Base-by-base conservation (phyloP, 2,888 invertebrate species). In the Melinaea menophilus region DNA sequence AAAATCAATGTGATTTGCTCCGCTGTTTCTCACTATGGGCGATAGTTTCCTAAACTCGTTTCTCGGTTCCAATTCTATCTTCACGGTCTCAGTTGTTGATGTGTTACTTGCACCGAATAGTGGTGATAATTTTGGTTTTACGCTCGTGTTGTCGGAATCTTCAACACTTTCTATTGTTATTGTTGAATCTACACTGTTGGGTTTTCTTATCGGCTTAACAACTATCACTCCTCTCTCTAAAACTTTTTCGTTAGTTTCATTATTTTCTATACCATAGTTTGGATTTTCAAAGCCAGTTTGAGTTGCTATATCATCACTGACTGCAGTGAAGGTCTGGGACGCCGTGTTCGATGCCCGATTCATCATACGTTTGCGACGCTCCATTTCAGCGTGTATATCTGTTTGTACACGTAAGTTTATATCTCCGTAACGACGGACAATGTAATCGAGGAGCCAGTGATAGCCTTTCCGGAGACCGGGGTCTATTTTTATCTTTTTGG, bases 371-470 rank as follows among this genome's bases (percentile, higher is more conserved):
- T 82, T 88, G 74, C 81, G 86, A 77, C 84, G 92, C 86, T 81
- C 91, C 74, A 82, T 80, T 72, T 87, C 93, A 71, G 82, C 93
- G 92, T 79, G 92, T 84, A 79, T 91, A 81, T 81, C 93, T 78
- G 88, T 95, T 92, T 78, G 92, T 0, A 96, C 95, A 64, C 95
- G 89, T 58, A 91, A 76, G 71, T 94, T 93, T 54, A 95, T 87
- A 61, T 90, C 89, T 12, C 92, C 91, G 78, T 93, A 95, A 69
- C 94, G 91, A n/a, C 88, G 86, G 4, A 92, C 89, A n/a, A 96
- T 93, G 66, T 93, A 93, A 74, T 92, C 92, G 34, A 95, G 80
- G 12, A 96, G 84, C 96, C 96, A 95, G 34, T 90, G 87, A 78
- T 95, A 95, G 1, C 94, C 95, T 73, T 92, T 92, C 65, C 92